Evolutionary conservation across 2,113 vertebrate species (phyloP).

Genomic region (Tachycineta bicolor): DNA sequence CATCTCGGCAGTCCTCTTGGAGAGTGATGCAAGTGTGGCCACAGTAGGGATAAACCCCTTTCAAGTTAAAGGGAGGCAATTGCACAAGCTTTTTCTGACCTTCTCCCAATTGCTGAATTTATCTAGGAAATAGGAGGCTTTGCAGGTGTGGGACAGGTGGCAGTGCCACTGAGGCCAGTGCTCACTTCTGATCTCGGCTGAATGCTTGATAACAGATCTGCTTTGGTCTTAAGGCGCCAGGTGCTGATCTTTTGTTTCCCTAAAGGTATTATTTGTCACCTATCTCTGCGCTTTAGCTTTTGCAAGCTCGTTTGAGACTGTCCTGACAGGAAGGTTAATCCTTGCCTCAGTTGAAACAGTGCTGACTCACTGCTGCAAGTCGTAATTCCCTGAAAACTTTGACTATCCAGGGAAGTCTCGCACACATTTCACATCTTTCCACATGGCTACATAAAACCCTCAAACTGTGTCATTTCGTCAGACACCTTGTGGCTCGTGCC

Average conservation of each 20-base stretch:
- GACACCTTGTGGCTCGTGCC: not conserved
- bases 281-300: not conserved
- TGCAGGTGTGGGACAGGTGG: not conserved
- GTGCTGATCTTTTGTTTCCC: not conserved
- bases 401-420: not conserved
- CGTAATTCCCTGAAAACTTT: not conserved
- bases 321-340: not conserved
- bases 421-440: not conserved
- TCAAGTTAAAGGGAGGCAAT: not conserved
- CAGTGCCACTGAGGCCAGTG: rapidly evolving
- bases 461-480: not conserved
- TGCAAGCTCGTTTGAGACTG: not conserved
- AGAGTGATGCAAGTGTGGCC: not conserved
- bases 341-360: not conserved
- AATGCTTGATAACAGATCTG: not conserved
- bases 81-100: not conserved
- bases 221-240: not conserved
- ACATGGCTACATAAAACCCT: not conserved
- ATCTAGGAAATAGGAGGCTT: not conserved
- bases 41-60: not conserved
- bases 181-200: not conserved
- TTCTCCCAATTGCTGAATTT: not conserved
- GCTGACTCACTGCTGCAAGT: not conserved
- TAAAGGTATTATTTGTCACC: not conserved
- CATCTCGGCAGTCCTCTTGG: not conserved